Base-by-base conservation (phyloP, 2,113 vertebrate species). In the Thalassarche chlororhynchos region DNA sequence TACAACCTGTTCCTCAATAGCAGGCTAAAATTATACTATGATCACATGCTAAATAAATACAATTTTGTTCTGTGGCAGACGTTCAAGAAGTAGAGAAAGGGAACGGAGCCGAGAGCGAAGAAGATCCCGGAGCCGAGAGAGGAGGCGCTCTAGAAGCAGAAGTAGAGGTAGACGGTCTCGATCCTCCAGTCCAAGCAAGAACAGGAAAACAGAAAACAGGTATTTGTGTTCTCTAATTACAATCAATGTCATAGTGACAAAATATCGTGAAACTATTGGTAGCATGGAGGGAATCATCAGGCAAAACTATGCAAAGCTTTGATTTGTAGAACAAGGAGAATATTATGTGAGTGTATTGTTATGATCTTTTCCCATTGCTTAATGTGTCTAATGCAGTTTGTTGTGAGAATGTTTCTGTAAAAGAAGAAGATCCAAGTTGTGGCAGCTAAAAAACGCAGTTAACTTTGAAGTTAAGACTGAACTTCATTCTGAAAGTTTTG, bases 81-180 rank as follows among this genome's bases (percentile, higher is more conserved):
- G 99, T 46, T 99, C 99, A n/a, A 98, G 99, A 98, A 97, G 98
- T 87, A 97, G 98, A 95, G 98, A 99, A 32, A 98, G 98, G 84
- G 98, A 99, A 8, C 87, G 98, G 89, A 99, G 98, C 87, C 94
- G 98, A 51, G 98, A 99, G 60, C 98, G 98, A 36, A 99, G 99
- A 86, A 97, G 99, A 58, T 99, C 99, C 44, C 99, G 99, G 52
- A 99, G 99, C 97, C 96, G 99, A 64, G 99, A 99, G 25, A 98
- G 99, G 51, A 99, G 99, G 77, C 98, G 99, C 66, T 99, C 99
- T 0, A 97, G 98, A 88, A 99, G 99, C 94, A 98, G 99, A 66
- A 99, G 98, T 68, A 98, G 99, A 72, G 98, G 98, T 12, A 98
- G 99, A 34, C 98, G 99, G 58, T 99, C 99, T 61, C 98, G 99